Conservation (phyloP, 2,797 vertebrate genomes). For the Cyprinodon diabolis region DNA sequence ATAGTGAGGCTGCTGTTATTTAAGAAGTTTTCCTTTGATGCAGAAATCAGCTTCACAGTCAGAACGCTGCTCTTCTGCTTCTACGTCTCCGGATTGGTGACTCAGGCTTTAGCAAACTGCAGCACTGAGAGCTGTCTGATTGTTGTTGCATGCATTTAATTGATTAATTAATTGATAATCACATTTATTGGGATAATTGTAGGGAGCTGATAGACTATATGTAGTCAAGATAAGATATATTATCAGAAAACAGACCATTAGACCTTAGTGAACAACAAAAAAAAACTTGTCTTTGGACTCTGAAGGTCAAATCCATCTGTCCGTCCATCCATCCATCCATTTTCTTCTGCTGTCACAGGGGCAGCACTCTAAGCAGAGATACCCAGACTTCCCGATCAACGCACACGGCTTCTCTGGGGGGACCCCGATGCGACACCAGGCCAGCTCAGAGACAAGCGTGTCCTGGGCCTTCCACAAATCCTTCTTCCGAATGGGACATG, state of each 20-base stretch:
- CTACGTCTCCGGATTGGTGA: not conserved
- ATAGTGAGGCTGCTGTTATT: slow-evolving; percentile 20
- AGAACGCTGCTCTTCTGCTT: not conserved
- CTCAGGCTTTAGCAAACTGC: not conserved
- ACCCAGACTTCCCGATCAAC: too few relatives aligned
- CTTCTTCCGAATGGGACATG: too few relatives aligned
- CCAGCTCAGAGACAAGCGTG: too few relatives aligned
- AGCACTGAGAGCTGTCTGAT: not conserved
- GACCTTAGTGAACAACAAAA: not conserved
- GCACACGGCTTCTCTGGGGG: too few relatives aligned
- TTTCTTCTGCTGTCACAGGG: too few relatives aligned
- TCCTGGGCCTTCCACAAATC: too few relatives aligned
- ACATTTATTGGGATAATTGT: not conserved
- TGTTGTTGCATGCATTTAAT: not conserved
- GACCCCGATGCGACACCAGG: too few relatives aligned
- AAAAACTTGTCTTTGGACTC: too few relatives aligned
- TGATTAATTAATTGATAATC: slow-evolving; percentile 3
- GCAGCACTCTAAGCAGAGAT: too few relatives aligned
- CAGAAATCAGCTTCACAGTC: slow-evolving; percentile 7
- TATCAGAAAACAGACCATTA: not conserved
- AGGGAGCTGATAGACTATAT: not conserved
- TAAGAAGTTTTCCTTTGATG: slow-evolving; percentile 19
- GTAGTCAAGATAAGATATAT: slow-evolving; percentile 20
- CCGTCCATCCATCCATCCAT: too few relatives aligned
- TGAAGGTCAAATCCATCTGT: too few relatives aligned